Evolutionary conservation across 2,888 invertebrate species (phyloP), one percentile per base, ranked within the genome.

Genomic region (Apantesis nais): DNA sequence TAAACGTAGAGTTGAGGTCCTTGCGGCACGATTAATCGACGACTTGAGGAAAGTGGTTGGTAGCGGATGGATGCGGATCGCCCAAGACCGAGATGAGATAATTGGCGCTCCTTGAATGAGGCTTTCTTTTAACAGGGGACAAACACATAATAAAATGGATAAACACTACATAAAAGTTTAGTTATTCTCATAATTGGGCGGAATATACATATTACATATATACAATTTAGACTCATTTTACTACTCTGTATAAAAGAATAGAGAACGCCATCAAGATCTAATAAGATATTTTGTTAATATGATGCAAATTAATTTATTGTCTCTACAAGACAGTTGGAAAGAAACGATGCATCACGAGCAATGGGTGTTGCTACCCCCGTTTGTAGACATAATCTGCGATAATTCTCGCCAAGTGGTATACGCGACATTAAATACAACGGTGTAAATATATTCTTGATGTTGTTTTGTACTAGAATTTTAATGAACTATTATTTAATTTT

Each of bases 281-380:
- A 48, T n/a, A n/a, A 22, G n/a, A 12, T 22, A 22, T 22, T 22
- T 39, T 14, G 52, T 71, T 65, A 76, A 67, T 66, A 41, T 55
- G 48, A 58, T 63, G n/a, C 58, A 69, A 69, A 74, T 74, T 68
- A 69, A 76, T 68, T 48, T 65, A 31, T 64, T 37, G 62, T 62
- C 34, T 55, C 66, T 58, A 55, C 39, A 60, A 76, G 64, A 76
- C 78, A 74, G 68, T 58, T 69, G 48, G 34, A 52, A 34, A 44
- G n/a, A 22, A 25, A 65, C 34, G 52, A 34, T 52, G 34, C 22
- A 22, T 1, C 16, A 12, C 31, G 63, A 67, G 74, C 76, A 68
- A 74, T 66, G 66, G 34, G 62, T 55, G 63, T 62, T 41, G 58
- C 68, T 61, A 52, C 67, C 37, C 34, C 65, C 64, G 41, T 34